Evolutionary conservation across 1,140 invertebrate genomes (phyloP), one percentile per base, ranked within the genome.

Genomic region (Oncopodura yosiiana): DNA sequence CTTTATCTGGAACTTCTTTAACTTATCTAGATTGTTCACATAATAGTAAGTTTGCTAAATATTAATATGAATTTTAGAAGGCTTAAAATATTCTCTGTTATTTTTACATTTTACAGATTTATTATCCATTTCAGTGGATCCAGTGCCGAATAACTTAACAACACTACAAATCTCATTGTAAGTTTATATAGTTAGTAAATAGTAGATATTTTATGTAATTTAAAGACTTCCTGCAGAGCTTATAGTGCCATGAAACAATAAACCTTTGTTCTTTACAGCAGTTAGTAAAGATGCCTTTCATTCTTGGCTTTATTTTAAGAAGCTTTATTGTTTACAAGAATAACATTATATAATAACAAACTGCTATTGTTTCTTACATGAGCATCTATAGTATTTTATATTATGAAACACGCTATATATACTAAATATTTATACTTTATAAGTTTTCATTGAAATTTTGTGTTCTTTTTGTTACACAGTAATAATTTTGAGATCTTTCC

Each of bases 401-500:
- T n/a, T n/a, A n/a, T n/a, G n/a, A n/a, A n/a, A n/a, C n/a, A n/a
- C n/a, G n/a, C n/a, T n/a, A n/a, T n/a, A n/a, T n/a, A n/a, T n/a
- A n/a, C n/a, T n/a, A n/a, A n/a, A n/a, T n/a, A n/a, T n/a, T n/a
- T n/a, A n/a, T n/a, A n/a, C n/a, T n/a, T n/a, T n/a, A n/a, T n/a
- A n/a, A n/a, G n/a, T n/a, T n/a, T n/a, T n/a, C n/a, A 16, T 41
- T 41, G 9, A 9, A 45, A 23, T 49, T 11, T 42, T 37, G 48
- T 19, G 45, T 26, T 27, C 44, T 38, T 39, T 41, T 55, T 39
- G 49, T 38, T 54, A 66, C 66, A 32, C 60, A 78, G 76, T 67
- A 89, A 89, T 65, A 79, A 81, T 65, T 69, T 88, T 38, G 79
- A 79, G 32, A 73, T 77, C 2, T 68, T 89, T 37, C 86, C 86